Conservation (phyloP, 1,140 invertebrate genomes). For the Aphaenogaster floridana region DNA sequence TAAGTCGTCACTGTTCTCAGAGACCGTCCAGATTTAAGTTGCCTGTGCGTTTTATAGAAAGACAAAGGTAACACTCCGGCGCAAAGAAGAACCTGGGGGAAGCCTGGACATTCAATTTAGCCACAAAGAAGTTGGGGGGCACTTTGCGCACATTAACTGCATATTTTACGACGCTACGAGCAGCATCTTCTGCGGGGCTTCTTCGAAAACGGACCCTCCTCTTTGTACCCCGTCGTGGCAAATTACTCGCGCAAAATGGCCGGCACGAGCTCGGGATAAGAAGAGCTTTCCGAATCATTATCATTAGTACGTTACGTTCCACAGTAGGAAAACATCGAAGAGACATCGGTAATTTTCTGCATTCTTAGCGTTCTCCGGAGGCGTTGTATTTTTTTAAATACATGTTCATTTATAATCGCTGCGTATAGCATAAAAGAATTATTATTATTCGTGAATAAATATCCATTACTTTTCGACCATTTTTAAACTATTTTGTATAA, state of each 20-base stretch:
- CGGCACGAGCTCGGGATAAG: constrained; percentile 65
- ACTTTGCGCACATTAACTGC: constrained; percentile 55
- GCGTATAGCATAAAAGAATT: background rate
- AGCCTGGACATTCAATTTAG: constrained; percentile 7
- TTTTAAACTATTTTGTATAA: background rate
- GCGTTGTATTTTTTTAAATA: background rate
- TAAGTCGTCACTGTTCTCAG: background rate
- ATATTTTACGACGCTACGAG: constrained; percentile 65
- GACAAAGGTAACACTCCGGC: background rate
- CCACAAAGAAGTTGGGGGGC: constrained; percentile 44
- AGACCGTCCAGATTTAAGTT: constrained; percentile 20
- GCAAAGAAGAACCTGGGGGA: constrained; percentile 1
- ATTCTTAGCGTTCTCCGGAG: constrained; percentile 33
- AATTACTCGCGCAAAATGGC: constrained; percentile 58
- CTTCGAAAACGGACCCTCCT: constrained; percentile 48
- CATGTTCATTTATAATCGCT: background rate
- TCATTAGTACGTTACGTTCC: constrained; percentile 62
- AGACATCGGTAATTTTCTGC: constrained; percentile 53
- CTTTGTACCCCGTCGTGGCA: background rate
- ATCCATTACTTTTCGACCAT: background rate
- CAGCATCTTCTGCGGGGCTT: constrained; percentile 42
- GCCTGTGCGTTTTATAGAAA: background rate
- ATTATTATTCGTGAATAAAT: background rate
- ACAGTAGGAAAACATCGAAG: constrained; percentile 46
- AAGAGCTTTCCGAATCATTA: constrained; percentile 62